phyloP scores from a whole-genome alignment of 2,113 vertebrate species.

The Lota lota region DNA sequence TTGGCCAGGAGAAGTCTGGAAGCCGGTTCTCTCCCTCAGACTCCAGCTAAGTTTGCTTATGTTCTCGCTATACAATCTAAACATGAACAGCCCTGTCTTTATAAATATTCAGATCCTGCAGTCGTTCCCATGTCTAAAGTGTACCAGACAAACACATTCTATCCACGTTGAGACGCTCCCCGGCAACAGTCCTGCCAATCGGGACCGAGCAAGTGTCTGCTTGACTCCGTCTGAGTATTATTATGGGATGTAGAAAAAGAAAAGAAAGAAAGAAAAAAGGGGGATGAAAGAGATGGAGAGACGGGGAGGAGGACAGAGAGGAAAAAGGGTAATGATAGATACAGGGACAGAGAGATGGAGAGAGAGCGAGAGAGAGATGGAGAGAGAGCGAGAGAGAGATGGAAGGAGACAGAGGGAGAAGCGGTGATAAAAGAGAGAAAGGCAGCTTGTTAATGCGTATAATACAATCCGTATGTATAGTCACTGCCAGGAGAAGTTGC shows the following conservation, averaged over 20 bases:
- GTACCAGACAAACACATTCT: conserved; percentile 73
- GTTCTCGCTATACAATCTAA: conserved; percentile 54
- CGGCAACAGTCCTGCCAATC: conserved; percentile 77
- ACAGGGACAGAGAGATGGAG: too few species aligned
- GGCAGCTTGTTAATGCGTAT: conserved; percentile 60
- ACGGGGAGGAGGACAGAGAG: too few species aligned
- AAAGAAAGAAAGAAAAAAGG: not conserved
- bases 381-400: conserved; percentile 40
- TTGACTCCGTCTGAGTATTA: conserved; percentile 68
- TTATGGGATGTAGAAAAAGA: conserved; percentile 62
- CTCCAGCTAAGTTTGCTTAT: conserved; percentile 15
- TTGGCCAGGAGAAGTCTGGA: conserved; percentile 2
- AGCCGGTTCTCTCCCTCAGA: conserved; percentile 25
- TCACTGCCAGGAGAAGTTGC: conserved; percentile 61
- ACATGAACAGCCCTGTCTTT: conserved; percentile 66
- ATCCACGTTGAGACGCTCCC: conserved; percentile 74
- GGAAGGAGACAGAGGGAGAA: conserved; percentile 22
- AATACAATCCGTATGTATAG: conserved; percentile 62
- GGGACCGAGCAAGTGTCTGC: conserved; percentile 64
- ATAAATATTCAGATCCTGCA: conserved; percentile 82
- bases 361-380: too few species aligned
- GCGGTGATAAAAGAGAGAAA: conserved; percentile 19
- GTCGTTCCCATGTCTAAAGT: conserved; percentile 76
- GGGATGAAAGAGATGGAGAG: not conserved
- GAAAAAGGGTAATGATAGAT: too few species aligned